These are phyloP conservation scores for Plotosus lineatus DNA, from an alignment of 2,113 vertebrate genomes.

Conservation along the genomic window DNA sequence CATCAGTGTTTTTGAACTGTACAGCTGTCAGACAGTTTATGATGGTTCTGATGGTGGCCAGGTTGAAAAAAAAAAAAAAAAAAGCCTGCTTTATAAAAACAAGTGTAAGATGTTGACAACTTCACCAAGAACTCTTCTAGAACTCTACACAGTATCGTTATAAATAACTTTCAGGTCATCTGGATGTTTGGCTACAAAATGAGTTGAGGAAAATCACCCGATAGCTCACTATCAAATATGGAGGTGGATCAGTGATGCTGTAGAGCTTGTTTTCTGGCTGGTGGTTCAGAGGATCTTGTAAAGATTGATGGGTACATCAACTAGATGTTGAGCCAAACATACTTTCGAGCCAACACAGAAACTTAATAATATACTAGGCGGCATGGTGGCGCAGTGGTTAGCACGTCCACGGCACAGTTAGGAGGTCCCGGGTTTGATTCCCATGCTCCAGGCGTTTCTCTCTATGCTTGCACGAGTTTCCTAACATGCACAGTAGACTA, in stretches of 20 bases:
- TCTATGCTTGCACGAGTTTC: no score
- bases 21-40: no score
- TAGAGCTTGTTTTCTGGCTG: neutral
- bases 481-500: no score
- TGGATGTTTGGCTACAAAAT: neutral
- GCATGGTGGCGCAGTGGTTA: no score
- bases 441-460: no score
- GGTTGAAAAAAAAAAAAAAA: neutral
- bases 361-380: no score
- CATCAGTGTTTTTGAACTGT: neutral
- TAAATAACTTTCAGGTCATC: conserved; percentile 1
- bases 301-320: neutral
- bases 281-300: neutral
- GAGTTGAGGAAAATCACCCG: neutral
- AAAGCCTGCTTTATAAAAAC: neutral
- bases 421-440: no score
- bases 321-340: neutral
- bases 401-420: no score
- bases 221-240: neutral
- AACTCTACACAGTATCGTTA: neutral
- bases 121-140: neutral
- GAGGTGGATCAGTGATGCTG: neutral
- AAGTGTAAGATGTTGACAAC: neutral
- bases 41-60: neutral
- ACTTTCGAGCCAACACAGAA: neutral